phyloP scores from a whole-genome alignment of 2,797 vertebrate species.

The Carapus acus region DNA sequence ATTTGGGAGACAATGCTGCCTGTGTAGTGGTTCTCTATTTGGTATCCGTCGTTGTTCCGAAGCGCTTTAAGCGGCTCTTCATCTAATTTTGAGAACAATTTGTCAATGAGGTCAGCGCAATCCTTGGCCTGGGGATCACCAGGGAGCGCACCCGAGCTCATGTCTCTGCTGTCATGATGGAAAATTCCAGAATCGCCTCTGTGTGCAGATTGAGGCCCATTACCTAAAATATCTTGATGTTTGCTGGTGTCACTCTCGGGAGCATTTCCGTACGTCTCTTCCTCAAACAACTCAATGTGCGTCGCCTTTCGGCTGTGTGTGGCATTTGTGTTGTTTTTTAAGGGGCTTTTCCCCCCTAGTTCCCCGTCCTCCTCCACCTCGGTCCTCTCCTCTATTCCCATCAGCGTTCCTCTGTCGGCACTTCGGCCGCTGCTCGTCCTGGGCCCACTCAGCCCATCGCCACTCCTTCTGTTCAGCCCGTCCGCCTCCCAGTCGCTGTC shows the following conservation, averaged over 20 bases:
- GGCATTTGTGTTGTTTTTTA: slow-evolving; percentile 35
- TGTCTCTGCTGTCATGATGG: slow-evolving; percentile 39
- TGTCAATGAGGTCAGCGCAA: slow-evolving; percentile 65
- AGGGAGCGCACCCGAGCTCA: slow-evolving; percentile 27
- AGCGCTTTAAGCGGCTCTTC: slow-evolving; percentile 62
- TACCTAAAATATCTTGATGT: slow-evolving; percentile 37
- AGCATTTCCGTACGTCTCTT: slow-evolving; percentile 25
- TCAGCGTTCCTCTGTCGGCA: slow-evolving; percentile 68
- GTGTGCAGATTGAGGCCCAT: slow-evolving; percentile 46
- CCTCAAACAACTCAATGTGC: slow-evolving; percentile 29
- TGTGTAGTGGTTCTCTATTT: slow-evolving; percentile 53
- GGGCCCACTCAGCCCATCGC: slow-evolving; percentile 59
- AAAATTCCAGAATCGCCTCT: slow-evolving; percentile 60
- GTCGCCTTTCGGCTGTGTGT: slow-evolving; percentile 24
- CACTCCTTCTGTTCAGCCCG: slow-evolving; percentile 62
- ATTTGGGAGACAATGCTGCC: slow-evolving; percentile 59
- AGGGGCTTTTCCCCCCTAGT: slow-evolving; percentile 48
- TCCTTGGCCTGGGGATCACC: slow-evolving; percentile 54
- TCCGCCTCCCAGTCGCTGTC: slow-evolving; percentile 80
- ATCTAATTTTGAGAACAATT: slow-evolving; percentile 67
- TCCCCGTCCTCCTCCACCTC: slow-evolving; percentile 69
- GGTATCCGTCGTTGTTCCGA: slow-evolving; percentile 40
- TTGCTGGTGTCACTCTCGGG: slow-evolving; percentile 36
- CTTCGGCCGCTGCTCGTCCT: slow-evolving; percentile 62
- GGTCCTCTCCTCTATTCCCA: slow-evolving; percentile 75